Conservation (phyloP, 2,113 vertebrate species). For the Nestor notabilis region DNA sequence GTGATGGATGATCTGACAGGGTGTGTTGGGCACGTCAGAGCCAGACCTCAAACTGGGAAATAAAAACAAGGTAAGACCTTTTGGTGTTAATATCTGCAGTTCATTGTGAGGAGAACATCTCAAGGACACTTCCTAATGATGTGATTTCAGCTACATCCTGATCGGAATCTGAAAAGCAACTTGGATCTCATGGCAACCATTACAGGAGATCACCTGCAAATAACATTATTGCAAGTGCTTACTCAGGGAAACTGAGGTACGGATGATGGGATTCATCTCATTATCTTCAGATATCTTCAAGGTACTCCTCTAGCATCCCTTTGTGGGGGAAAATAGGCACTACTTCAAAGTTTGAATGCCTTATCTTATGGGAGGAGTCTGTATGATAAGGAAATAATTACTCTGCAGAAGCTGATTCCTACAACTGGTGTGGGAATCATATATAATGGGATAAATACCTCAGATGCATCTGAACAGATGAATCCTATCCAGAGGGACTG, state of each 20-base stretch:
- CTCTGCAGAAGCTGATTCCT: background rate
- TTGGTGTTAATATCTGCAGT: background rate
- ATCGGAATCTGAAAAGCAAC: background rate
- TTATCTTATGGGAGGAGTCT: background rate
- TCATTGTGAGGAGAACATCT: background rate
- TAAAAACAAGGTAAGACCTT: background rate
- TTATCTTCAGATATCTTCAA: background rate
- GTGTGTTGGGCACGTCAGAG: background rate
- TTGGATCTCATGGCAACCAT: background rate
- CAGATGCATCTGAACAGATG: background rate
- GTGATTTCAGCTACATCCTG: background rate
- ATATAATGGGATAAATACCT: background rate
- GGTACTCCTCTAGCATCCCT: background rate
- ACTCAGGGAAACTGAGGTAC: background rate
- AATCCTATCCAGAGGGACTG: background rate
- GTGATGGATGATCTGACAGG: background rate
- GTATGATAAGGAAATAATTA: background rate
- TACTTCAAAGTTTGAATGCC: background rate
- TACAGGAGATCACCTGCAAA: background rate
- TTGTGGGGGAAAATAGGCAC: background rate
- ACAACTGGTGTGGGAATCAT: background rate
- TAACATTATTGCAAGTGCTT: background rate
- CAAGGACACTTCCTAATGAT: background rate
- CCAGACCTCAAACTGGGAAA: background rate
- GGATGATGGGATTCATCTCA: background rate